phyloP scores from a whole-genome alignment of 2,113 vertebrate genomes.

The Triplophysa siluroides region DNA sequence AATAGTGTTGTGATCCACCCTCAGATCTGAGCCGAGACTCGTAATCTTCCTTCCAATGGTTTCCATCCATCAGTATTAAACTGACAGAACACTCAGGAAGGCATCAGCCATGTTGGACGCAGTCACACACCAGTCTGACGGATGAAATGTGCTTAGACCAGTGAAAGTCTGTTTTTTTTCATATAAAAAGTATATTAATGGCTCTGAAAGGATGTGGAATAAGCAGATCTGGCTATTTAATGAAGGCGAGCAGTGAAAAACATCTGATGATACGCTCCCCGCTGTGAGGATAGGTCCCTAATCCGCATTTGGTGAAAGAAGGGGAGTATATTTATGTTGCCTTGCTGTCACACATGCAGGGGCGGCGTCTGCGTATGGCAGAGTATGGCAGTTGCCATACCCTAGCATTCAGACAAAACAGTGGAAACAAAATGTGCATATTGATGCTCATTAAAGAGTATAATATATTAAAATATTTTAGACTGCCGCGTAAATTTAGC shows the following conservation, averaged over 20 bases:
- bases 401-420: too few species aligned
- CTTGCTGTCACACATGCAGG: constrained; percentile 11
- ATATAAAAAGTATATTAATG: constrained; percentile 50
- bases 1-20: constrained; percentile 41
- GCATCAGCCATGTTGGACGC: constrained; percentile 18
- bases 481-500: too few species aligned
- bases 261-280: constrained; percentile 48
- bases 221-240: constrained; percentile 47
- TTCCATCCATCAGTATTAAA: constrained; percentile 54
- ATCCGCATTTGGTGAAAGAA: constrained; percentile 48
- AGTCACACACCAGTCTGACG: neutral
- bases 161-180: neutral
- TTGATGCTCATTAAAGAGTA: too few species aligned
- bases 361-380: too few species aligned
- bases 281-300: constrained; percentile 45
- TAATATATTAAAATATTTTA: too few species aligned
- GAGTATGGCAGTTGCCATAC: too few species aligned
- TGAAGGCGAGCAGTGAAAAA: constrained; percentile 52
- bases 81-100: constrained; percentile 53
- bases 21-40: constrained; percentile 46
- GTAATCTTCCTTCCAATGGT: constrained; percentile 53
- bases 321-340: constrained; percentile 4
- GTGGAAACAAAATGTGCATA: too few species aligned
- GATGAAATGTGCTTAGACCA: neutral
- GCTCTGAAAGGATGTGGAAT: constrained; percentile 27